phyloP scores from a whole-genome alignment of 2,113 vertebrate species.

The Pteropus alecto region DNA sequence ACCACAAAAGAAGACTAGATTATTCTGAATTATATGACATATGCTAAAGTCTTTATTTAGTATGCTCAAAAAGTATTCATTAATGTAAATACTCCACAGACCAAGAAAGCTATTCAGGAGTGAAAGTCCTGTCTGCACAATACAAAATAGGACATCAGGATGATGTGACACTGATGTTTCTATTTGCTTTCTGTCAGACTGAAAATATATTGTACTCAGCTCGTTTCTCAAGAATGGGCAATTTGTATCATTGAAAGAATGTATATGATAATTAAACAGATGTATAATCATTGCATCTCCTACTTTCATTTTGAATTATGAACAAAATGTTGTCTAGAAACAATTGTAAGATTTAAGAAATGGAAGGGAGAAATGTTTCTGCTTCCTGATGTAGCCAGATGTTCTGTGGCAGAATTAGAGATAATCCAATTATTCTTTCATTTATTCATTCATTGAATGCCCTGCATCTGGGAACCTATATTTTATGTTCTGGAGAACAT shows the following conservation, averaged over 20 bases:
- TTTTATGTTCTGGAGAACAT: background rate
- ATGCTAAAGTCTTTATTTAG: constrained; percentile 1
- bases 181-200: background rate
- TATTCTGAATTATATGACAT: background rate
- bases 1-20: background rate
- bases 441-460: background rate
- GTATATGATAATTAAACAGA: background rate
- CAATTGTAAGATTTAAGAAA: background rate
- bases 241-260: background rate
- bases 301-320: background rate
- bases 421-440: background rate
- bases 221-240: background rate
- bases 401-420: background rate
- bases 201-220: background rate
- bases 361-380: background rate
- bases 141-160: background rate
- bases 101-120: background rate
- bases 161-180: background rate
- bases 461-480: background rate
- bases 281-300: background rate
- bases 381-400: background rate
- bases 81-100: constrained; percentile 55
- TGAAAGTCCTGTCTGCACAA: constrained; percentile 20
- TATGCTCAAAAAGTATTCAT: background rate
- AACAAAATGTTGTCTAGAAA: background rate